Percentiles rank a stretch among this genome's conserved stretches.
phyloP scores from a whole-genome alignment of 2,888 invertebrate genomes.

The Eubasilissa splendida region DNA sequence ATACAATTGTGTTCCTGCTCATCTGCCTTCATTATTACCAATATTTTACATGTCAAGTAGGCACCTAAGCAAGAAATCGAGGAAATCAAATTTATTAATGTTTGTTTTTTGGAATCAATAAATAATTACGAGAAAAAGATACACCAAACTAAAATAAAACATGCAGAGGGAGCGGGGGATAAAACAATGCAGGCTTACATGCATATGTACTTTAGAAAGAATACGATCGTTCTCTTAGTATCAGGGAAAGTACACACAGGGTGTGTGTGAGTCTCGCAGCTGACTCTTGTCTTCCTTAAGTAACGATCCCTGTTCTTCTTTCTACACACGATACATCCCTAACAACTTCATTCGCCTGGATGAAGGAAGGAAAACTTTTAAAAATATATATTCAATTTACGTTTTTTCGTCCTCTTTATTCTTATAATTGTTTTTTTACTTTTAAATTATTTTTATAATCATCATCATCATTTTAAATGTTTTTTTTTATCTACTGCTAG shows the following conservation, averaged over 20 bases:
- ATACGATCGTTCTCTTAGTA: conserved; percentile 34
- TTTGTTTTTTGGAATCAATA: not conserved
- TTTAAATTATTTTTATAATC: too few species aligned
- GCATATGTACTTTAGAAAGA: conserved; percentile 43
- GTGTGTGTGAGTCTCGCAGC: conserved; percentile 38
- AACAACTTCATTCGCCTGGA: conserved; percentile 33
- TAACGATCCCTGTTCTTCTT: conserved; percentile 47
- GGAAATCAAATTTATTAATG: not conserved
- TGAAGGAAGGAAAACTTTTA: not conserved
- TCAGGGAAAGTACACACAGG: conserved; percentile 12
- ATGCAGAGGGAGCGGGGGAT: conserved; percentile 19
- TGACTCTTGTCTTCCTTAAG: conserved; percentile 48
- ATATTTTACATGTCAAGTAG: too few species aligned
- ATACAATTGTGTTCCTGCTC: too few species aligned
- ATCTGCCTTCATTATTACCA: too few species aligned
- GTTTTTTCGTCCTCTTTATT: too few species aligned
- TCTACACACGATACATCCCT: conserved; percentile 25
- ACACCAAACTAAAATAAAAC: conserved; percentile 38
- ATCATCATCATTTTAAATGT: too few species aligned
- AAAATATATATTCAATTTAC: too few species aligned
- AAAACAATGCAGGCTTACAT: conserved; percentile 41
- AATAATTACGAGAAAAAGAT: not conserved
- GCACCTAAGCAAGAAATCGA: too few species aligned
- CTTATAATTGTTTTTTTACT: too few species aligned
- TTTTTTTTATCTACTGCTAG: too few species aligned